Evolutionary conservation across 2,797 vertebrate genomes (phyloP), one percentile per base, ranked within the genome.

Genomic region (Typhlichthys eigenmanni): DNA sequence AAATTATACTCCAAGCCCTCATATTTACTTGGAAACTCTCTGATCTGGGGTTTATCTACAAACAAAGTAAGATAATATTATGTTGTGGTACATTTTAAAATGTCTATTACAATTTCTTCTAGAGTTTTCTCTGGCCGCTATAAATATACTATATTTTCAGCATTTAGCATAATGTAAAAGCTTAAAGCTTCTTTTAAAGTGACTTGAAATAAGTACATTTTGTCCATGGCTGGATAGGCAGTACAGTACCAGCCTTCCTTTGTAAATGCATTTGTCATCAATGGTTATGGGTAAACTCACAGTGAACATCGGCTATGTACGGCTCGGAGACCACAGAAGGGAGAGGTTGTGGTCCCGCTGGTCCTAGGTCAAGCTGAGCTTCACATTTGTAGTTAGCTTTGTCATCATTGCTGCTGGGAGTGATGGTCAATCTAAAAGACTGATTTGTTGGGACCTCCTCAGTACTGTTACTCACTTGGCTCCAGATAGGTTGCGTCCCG

Each of bases 41-140:
- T 0, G 13, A 79, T 47, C n/a, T 9, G 0, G 13, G 90, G 87
- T 46, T 69, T 46, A 72, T 84, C 90, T 91, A 8, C 13, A 83
- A 70, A 60, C 51, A 2, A 47, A 34, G 2, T 8, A 11, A 45
- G 46, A 17, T 48, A 9, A 9, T 1, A 14, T 43, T 43, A 43
- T 43, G 0, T 43, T 43, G 38, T 43, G 29, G 43, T 7, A 5
- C 58, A 74, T 10, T 9, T 2, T 7, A 62, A 13, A 2, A 63
- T 10, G 58, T 54, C 0, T 47, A 38, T 59, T 2, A 17, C 17
- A 55, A 55, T 11, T 13, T 45, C 11, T 3, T n/a, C 14, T 2
- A 43, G 1, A 1, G 1, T 10, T 7, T 1, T 1, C 3, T 62
- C 48, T 8, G 47, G 24, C 8, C 13, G 55, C 11, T 51, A 54